Evolutionary conservation across 2,113 vertebrate genomes (phyloP).

Genomic region (Hipposideros armiger): DNA sequence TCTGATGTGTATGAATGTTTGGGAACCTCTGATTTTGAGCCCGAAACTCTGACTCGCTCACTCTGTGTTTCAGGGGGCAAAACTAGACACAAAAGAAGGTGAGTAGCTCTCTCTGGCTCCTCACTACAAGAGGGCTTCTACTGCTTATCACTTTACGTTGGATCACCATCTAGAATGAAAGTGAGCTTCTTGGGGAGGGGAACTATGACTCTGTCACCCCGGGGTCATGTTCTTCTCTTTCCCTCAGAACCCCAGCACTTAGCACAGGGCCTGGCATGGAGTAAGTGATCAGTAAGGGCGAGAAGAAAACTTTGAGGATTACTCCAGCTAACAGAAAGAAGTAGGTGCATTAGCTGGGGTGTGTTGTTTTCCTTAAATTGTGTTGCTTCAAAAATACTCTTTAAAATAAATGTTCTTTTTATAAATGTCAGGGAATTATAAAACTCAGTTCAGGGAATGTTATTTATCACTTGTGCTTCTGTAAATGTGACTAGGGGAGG

Average conservation of each 20-base stretch:
- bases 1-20: not conserved
- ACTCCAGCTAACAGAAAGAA: not conserved
- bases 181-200: not conserved
- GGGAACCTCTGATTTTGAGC: not conserved
- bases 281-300: not conserved
- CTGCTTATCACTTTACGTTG: not conserved
- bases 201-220: not conserved
- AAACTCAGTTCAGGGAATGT: slow-evolving; percentile 50
- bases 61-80: not conserved
- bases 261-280: not conserved
- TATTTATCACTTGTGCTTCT: slow-evolving; percentile 60
- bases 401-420: slow-evolving; percentile 55
- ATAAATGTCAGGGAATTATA: slow-evolving; percentile 34
- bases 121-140: not conserved
- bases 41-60: not conserved
- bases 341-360: not conserved
- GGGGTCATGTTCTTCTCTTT: not conserved
- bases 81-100: not conserved
- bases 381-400: slow-evolving; percentile 33
- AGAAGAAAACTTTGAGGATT: not conserved
- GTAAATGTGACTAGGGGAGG: slow-evolving; percentile 37
- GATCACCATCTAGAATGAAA: not conserved
- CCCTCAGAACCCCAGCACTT: not conserved
- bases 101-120: not conserved
- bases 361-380: not conserved